phyloP scores from a whole-genome alignment of 2,888 invertebrate genomes.

The Stenchaetothrips biformis region DNA sequence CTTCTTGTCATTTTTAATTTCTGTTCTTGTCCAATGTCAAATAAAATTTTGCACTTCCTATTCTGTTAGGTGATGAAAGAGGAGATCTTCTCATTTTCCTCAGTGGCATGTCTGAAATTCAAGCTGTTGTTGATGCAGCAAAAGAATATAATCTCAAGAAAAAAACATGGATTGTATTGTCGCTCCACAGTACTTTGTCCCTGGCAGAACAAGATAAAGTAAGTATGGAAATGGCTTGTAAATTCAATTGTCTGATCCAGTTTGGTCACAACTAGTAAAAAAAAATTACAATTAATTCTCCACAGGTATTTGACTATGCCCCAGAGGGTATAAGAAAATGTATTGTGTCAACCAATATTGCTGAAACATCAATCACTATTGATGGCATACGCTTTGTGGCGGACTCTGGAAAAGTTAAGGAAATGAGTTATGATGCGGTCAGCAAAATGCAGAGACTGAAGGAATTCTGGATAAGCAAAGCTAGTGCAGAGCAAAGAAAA shows the following conservation, averaged over 20 bases:
- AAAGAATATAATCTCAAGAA: constrained; percentile 72
- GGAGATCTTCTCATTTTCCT: constrained; percentile 94
- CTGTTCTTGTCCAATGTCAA: constrained; percentile 24
- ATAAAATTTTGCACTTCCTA: constrained; percentile 28
- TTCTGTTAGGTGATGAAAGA: constrained; percentile 62
- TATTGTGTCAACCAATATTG: constrained; percentile 96
- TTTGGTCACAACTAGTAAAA: not conserved
- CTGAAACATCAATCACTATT: constrained; percentile 97
- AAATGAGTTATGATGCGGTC: constrained; percentile 91
- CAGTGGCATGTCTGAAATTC: constrained; percentile 91
- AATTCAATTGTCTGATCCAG: not conserved
- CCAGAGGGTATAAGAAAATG: constrained; percentile 94
- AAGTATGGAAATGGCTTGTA: constrained; percentile 26
- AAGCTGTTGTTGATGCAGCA: constrained; percentile 78
- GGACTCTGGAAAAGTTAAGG: constrained; percentile 93
- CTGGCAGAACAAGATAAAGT: constrained; percentile 95
- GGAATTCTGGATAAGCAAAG: constrained; percentile 96
- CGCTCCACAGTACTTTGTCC: constrained; percentile 88
- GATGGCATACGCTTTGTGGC: constrained; percentile 96
- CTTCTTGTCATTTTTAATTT: constrained; percentile 30
- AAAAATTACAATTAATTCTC: not conserved
- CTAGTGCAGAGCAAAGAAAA: constrained; percentile 94
- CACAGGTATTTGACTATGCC: constrained; percentile 83
- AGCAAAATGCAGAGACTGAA: constrained; percentile 86
- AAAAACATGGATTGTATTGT: constrained; percentile 85